These are phyloP conservation scores for Schlechtendalia chinensis DNA, from an alignment of 1,140 invertebrate species.

Conservation along the genomic window DNA sequence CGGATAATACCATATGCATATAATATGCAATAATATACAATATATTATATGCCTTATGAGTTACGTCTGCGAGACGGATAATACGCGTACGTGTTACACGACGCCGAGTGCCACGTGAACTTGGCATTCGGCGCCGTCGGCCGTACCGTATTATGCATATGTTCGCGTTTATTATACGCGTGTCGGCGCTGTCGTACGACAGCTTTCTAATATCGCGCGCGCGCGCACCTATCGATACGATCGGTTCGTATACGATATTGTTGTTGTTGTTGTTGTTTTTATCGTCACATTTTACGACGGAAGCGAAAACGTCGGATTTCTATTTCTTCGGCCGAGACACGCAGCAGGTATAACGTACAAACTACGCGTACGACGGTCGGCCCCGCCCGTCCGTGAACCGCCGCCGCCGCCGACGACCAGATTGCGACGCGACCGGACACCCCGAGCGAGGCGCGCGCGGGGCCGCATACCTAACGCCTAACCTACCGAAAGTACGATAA, in stretches of 20 bases:
- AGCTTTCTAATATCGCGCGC: conserved; percentile 20
- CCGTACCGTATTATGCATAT: too few species aligned
- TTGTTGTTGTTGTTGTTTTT: background rate
- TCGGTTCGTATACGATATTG: background rate
- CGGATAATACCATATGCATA: too few species aligned
- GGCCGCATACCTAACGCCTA: too few species aligned
- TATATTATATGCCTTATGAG: background rate
- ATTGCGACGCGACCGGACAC: too few species aligned
- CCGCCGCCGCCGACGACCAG: too few species aligned
- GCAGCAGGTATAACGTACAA: background rate
- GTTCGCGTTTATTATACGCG: too few species aligned
- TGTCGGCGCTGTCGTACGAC: too few species aligned
- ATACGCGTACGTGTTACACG: background rate
- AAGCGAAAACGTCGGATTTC: conserved; percentile 18
- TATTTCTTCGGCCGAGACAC: conserved; percentile 1
- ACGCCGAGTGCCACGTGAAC: conserved; percentile 13
- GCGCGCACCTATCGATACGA: background rate
- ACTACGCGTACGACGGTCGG: too few species aligned
- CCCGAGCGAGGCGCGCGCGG: too few species aligned
- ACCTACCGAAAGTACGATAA: too few species aligned
- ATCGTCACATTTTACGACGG: background rate
- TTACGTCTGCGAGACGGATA: background rate
- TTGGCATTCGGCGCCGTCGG: conserved; percentile 37
- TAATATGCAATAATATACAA: background rate
- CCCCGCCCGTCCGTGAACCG: too few species aligned